Percentiles rank a stretch among this genome's conserved stretches.
Conservation (phyloP, 2,888 invertebrate genomes). For the Oasisia sp. region DNA sequence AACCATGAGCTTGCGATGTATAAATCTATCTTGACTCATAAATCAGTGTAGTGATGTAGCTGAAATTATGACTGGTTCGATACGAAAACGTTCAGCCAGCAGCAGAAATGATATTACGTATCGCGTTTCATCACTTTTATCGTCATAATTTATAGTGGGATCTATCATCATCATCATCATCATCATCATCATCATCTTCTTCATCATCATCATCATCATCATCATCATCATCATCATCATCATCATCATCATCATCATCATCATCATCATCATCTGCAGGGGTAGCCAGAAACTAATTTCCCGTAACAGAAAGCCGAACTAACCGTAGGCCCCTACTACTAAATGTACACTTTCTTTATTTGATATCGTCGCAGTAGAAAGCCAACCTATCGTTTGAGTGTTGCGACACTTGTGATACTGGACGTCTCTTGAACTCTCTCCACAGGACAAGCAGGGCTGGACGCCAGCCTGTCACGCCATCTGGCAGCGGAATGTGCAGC, state of each 20-base stretch:
- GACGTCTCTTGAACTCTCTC: not conserved
- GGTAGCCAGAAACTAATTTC: too few species aligned
- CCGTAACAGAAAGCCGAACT: too few species aligned
- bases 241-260: constrained; percentile 27
- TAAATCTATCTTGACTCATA: too few species aligned
- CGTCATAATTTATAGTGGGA: not conserved
- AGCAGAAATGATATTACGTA: not conserved
- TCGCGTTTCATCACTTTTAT: not conserved
- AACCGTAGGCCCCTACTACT: too few species aligned
- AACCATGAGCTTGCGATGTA: too few species aligned
- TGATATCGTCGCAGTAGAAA: constrained; percentile 19
- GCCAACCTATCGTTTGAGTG: not conserved
- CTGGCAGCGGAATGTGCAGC: constrained; percentile 49
- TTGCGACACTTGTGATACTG: not conserved
- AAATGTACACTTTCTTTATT: too few species aligned
- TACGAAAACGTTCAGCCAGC: too few species aligned
- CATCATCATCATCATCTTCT: not conserved
- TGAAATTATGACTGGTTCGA: too few species aligned
- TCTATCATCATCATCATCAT: constrained; percentile 14
- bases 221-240: constrained; percentile 29
- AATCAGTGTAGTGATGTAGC: too few species aligned
- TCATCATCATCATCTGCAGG: constrained; percentile 18
- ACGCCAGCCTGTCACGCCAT: constrained; percentile 52
- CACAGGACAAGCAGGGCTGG: constrained; percentile 49
- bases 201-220: constrained; percentile 27